These are phyloP conservation scores for Polylopha cassiicola DNA, from an alignment of 2,888 invertebrate genomes.

Conservation along the genomic window DNA sequence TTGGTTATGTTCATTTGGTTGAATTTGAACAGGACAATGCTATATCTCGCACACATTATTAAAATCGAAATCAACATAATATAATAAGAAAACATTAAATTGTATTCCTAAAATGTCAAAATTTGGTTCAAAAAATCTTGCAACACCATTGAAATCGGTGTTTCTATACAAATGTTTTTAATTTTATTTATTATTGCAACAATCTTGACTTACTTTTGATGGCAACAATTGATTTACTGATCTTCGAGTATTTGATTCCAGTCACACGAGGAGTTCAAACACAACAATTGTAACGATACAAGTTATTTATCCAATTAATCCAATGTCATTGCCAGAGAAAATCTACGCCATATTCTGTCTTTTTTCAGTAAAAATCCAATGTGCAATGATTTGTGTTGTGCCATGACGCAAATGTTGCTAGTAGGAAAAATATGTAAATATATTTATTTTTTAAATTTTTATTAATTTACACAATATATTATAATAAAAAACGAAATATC, in stretches of 20 bases:
- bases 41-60: slow-evolving; percentile 12
- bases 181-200: slow-evolving; percentile 69
- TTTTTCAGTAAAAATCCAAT: slow-evolving; percentile 13
- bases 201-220: slow-evolving; percentile 59
- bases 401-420: slow-evolving; percentile 28
- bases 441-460: too few species aligned
- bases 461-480: too few species aligned
- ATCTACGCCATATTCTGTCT: slow-evolving; percentile 24
- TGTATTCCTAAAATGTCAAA: slow-evolving; percentile 28
- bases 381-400: slow-evolving; percentile 15
- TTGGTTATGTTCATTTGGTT: slow-evolving; percentile 5
- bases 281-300: not conserved
- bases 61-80: slow-evolving; percentile 7
- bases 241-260: not conserved
- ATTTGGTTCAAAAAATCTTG: slow-evolving; percentile 44
- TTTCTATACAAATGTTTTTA: slow-evolving; percentile 55
- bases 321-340: slow-evolving; percentile 2
- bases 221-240: slow-evolving; percentile 54
- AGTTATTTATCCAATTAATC: slow-evolving; percentile 1
- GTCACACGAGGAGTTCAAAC: slow-evolving; percentile 8
- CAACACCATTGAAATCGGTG: slow-evolving; percentile 61
- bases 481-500: too few species aligned
- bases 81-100: slow-evolving; percentile 7
- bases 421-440: too few species aligned
- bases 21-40: not conserved